Evolutionary conservation across 2,888 invertebrate species (phyloP), one percentile per base, ranked within the genome.

Genomic region (Copidosoma aretas): DNA sequence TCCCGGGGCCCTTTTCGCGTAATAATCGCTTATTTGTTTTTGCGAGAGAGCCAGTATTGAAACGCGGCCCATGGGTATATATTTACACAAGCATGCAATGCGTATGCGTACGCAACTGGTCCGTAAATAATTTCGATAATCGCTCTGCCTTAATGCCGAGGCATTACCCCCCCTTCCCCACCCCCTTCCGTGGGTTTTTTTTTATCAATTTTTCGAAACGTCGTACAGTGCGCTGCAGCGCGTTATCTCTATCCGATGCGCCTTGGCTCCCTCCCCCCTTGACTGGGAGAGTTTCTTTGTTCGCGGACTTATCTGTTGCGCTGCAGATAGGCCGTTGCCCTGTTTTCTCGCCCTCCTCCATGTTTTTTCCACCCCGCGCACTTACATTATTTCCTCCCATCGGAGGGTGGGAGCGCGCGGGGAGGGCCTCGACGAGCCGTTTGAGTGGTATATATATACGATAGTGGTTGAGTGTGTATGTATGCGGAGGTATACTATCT

Each of bases 81-180:
- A n/a, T n/a, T n/a, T n/a, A n/a, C n/a, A n/a, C n/a, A n/a, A n/a
- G n/a, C n/a, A n/a, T n/a, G n/a, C n/a, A n/a, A n/a, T 32, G 8
- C 32, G 32, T 32, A 32, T 8, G n/a, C 8, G 32, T 3, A 32
- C 32, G 32, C 32, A 8, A 68, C 24, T 61, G n/a, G n/a, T n/a
- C 59, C 69, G 58, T 65, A 69, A 65, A 65, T 65, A 61, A 62
- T 65, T 68, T 68, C 61, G 68, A 68, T 68, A 64, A 68, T 68
- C 64, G 59, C 61, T 24, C 14, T 41, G 41, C 41, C 25, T 49
- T 22, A 61, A 43, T 58, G 58, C 21, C 41, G 56, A 32, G 51
- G 60, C 60, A 56, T 64, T 68, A 60, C 60, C 49, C 63, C 58
- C 51, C 32, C n/a, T n/a, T n/a, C n/a, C n/a, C n/a, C n/a, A n/a